A percentile compares a stretch with the other conserved stretches of the same genome.
phyloP scores from a whole-genome alignment of 2,113 vertebrate genomes.

The Trochalopteron elliotii region DNA sequence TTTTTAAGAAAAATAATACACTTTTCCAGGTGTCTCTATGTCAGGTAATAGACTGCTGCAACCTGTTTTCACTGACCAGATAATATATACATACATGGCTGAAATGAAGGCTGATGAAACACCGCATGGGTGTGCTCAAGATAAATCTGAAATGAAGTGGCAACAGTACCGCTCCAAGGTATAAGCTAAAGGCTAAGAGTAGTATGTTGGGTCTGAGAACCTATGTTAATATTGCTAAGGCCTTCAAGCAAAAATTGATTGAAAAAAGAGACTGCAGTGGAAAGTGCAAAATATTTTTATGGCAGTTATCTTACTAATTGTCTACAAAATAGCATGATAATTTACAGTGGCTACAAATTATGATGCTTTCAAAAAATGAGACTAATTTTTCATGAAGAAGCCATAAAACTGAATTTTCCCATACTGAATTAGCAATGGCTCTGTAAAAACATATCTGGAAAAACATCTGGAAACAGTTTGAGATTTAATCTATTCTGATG shows the following conservation, averaged over 20 bases:
- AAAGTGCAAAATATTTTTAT: background rate
- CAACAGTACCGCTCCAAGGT: background rate
- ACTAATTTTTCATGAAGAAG: background rate
- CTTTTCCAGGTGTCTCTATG: background rate
- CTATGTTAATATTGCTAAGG: background rate
- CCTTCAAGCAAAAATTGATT: background rate
- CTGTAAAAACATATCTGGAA: background rate
- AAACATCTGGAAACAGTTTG: background rate
- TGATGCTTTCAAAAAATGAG: background rate
- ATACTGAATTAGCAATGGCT: background rate
- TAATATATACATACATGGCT: background rate
- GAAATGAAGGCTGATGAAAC: background rate
- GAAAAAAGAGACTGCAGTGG: background rate
- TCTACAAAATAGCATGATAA: background rate
- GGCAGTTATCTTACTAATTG: background rate
- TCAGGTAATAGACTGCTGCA: background rate
- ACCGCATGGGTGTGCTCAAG: background rate
- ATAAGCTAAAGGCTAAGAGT: background rate
- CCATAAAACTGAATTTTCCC: background rate
- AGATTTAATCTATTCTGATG: background rate
- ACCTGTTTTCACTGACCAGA: background rate
- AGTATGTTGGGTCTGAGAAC: background rate
- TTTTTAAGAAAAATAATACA: background rate
- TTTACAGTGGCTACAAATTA: background rate
- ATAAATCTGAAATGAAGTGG: background rate